Evolutionary conservation across 1,140 invertebrate genomes (phyloP), one percentile per base, ranked within the genome.

Genomic region (Drosophila sucinea): DNA sequence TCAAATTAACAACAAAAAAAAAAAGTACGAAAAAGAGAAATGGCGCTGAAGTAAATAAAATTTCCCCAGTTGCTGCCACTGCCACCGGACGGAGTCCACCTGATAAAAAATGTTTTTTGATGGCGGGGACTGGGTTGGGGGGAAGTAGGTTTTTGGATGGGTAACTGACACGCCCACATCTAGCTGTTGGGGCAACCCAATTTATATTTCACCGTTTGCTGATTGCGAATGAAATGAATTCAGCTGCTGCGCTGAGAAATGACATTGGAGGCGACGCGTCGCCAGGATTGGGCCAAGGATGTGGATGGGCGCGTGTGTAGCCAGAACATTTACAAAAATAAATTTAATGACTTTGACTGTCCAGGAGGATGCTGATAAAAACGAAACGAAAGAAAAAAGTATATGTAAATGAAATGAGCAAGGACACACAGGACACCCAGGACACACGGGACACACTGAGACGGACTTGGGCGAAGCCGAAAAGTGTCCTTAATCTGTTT

Each of bases 1-100:
- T 89, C 84, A 89, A 89, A 89, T 89, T 89, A 89, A 89, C 80
- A 89, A 77, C 74, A 70, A 70, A 69, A 74, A 78, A 72, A 87
- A 4, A 41, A 77, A 78, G 69, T 65, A 69, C 70, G 69, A 73
- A 73, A 54, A 68, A 54, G 66, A 79, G 67, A 81, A 75, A 81
- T 69, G 70, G 78, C 64, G 67, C 70, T 67, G 66, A 80, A 81
- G 84, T 89, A 89, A 90, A 89, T 89, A 89, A 89, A 89, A 70
- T 73, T 79, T 69, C 56, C 71, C 83, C 69, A 73, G 63, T 68
- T 70, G 56, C 7, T 40, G 60, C 38, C 23, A 38, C n/a, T n/a
- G n/a, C n/a, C n/a, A 70, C 33, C 58, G 54, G 51, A 58, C 25
- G 58, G 47, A 63, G 66, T 56, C 61, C 71, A 72, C 32, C 77